Conservation (phyloP, 2,888 invertebrate species). For the Lasiommata megera region DNA sequence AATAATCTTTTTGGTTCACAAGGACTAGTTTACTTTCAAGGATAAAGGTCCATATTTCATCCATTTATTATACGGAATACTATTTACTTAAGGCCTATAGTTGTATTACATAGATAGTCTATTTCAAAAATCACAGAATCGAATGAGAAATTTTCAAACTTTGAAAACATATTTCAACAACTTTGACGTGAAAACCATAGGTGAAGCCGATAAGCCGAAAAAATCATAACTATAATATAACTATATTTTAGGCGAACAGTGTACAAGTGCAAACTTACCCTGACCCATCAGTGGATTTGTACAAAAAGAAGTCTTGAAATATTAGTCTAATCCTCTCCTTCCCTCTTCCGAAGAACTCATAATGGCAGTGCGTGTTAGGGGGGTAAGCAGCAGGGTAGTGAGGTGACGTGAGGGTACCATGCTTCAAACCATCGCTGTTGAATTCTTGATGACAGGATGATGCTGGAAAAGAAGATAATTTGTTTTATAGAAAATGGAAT, state of each 20-base stretch:
- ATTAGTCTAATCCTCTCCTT: conserved; percentile 92
- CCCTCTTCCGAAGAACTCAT: conserved; percentile 93
- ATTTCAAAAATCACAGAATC: not conserved
- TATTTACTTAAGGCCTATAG: too few species aligned
- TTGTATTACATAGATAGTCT: too few species aligned
- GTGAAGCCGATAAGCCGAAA: too few species aligned
- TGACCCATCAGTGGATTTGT: conserved; percentile 83
- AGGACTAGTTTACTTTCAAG: too few species aligned
- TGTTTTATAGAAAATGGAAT: not conserved
- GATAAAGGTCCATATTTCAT: too few species aligned
- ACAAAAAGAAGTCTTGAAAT: conserved; percentile 92
- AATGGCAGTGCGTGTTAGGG: conserved; percentile 90
- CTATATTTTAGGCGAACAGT: too few species aligned
- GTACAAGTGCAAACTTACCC: conserved; percentile 1
- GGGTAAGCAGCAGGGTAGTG: conserved; percentile 93
- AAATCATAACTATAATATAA: too few species aligned
- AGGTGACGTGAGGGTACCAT: conserved; percentile 92
- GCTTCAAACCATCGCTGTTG: conserved; percentile 89
- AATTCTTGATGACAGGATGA: conserved; percentile 89
- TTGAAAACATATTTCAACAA: too few species aligned
- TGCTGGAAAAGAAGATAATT: conserved; percentile 78
- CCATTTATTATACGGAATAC: too few species aligned
- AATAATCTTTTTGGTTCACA: too few species aligned
- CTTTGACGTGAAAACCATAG: too few species aligned
- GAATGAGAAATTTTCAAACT: too few species aligned